phyloP scores from a whole-genome alignment of 2,113 vertebrate genomes.

The Colaptes auratus region DNA sequence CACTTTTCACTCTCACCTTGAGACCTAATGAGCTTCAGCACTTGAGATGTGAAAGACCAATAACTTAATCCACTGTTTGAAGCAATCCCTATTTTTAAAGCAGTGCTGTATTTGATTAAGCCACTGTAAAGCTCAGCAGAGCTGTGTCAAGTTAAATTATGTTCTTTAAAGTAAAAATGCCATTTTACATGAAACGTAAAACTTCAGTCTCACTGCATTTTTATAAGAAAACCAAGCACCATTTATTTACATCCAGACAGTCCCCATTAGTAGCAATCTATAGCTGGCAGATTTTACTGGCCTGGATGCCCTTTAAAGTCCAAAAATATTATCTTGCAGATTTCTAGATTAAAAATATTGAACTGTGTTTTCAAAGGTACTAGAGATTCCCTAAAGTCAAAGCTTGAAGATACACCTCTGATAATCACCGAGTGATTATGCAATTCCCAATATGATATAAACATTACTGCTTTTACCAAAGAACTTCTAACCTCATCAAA shows the following conservation, averaged over 20 bases:
- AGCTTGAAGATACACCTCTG: background rate
- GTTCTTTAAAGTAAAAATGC: slow-evolving; percentile 40
- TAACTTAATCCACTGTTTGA: slow-evolving; percentile 66
- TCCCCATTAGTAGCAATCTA: background rate
- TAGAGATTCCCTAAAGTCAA: background rate
- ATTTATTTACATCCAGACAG: slow-evolving; percentile 37
- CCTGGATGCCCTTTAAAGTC: background rate
- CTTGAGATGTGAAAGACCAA: slow-evolving; percentile 61
- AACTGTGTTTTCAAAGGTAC: background rate
- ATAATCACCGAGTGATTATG: background rate
- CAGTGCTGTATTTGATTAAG: slow-evolving; percentile 62
- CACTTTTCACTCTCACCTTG: slow-evolving; percentile 18
- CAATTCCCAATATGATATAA: background rate
- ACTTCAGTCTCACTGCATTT: slow-evolving; percentile 18
- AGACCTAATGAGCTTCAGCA: slow-evolving; percentile 51
- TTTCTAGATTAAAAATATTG: background rate
- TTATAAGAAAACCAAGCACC: slow-evolving; percentile 15
- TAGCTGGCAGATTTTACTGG: background rate
- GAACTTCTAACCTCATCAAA: background rate
- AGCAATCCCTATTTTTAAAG: slow-evolving; percentile 46
- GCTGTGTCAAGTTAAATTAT: slow-evolving; percentile 53
- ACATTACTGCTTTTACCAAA: background rate
- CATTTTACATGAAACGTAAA: background rate
- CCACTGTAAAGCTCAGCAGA: slow-evolving; percentile 47
- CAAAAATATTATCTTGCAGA: background rate